Evolutionary conservation across 2,797 vertebrate species (phyloP).

Genomic region (Lepilemur septentrionalis): DNA sequence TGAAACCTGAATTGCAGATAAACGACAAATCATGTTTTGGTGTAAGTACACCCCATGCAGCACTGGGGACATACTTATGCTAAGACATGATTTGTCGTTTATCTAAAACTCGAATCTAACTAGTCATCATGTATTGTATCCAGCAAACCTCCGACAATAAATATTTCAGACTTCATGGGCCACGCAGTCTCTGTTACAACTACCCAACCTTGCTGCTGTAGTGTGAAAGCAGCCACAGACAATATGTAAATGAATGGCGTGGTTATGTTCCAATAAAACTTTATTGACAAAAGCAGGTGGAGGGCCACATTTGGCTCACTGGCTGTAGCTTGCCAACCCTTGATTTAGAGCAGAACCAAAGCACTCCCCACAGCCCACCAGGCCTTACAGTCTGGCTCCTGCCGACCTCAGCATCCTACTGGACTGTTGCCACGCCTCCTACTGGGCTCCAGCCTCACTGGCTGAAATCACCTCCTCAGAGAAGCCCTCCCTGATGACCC

Average conservation of each 20-base stretch:
- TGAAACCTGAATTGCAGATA: not conserved
- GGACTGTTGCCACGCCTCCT: not conserved
- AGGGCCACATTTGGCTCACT: not conserved
- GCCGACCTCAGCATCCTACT: not conserved
- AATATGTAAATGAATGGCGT: not conserved
- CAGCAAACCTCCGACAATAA: not conserved
- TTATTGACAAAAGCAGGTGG: slow-evolving; percentile 27
- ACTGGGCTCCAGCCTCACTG: not conserved
- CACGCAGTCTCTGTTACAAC: not conserved
- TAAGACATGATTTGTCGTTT: not conserved
- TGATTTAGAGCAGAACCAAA: not conserved
- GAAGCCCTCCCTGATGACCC: not conserved
- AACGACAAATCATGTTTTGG: not conserved
- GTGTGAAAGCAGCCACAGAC: not conserved
- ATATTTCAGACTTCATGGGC: not conserved
- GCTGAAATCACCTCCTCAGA: not conserved
- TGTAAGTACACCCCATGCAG: not conserved
- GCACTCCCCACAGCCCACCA: not conserved
- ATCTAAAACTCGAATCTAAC: not conserved
- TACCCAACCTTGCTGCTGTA: not conserved
- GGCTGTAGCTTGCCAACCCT: not conserved
- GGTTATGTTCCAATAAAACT: not conserved
- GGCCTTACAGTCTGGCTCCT: not conserved
- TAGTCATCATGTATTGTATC: not conserved
- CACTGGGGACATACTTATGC: not conserved